Evolutionary conservation across 2,113 vertebrate species (phyloP).

Genomic region (Probosciger aterrimus): DNA sequence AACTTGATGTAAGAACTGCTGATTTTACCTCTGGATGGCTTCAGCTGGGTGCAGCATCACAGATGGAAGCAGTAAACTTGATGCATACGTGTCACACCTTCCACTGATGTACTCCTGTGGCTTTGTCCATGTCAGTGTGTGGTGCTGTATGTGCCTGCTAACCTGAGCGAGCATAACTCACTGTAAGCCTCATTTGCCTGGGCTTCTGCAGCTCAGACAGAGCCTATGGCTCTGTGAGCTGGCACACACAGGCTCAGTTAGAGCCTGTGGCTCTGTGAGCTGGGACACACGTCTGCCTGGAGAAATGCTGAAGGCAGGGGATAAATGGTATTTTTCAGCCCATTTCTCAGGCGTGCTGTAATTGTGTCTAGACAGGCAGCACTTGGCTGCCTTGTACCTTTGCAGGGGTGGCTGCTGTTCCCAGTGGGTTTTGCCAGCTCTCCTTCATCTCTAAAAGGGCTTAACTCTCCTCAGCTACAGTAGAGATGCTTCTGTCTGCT

Average conservation of each 20-base stretch:
- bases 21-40: background rate
- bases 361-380: conserved; percentile 12
- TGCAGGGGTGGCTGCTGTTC: background rate
- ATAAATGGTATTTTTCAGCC: background rate
- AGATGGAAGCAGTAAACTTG: background rate
- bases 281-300: background rate
- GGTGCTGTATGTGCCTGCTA: no score
- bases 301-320: background rate
- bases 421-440: background rate
- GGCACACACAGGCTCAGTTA: background rate
- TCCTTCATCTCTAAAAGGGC: background rate
- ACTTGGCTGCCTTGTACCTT: background rate
- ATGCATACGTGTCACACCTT: background rate
- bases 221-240: background rate
- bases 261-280: background rate
- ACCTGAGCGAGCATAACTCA: background rate
- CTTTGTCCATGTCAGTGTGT: rapidly evolving
- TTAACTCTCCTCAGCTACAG: background rate
- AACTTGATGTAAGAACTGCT: background rate
- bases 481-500: background rate
- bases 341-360: conserved; percentile 11
- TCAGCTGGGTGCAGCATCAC: background rate
- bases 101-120: background rate
- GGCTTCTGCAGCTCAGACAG: background rate
- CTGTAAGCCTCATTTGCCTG: background rate